Evolutionary conservation across 2,888 invertebrate genomes (phyloP).

Genomic region (Ophion costatus): DNA sequence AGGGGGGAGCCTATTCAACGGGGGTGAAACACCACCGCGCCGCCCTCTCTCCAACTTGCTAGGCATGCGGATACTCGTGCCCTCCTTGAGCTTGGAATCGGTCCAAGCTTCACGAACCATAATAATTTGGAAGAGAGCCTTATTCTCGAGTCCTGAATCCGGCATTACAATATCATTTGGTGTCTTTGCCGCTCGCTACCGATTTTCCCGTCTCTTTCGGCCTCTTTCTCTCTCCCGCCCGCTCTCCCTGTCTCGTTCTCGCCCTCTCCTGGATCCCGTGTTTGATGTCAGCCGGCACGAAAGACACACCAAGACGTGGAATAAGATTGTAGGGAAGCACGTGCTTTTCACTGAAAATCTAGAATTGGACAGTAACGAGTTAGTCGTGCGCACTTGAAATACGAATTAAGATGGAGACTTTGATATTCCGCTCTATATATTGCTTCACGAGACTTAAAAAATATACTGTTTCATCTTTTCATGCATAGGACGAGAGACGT

Average conservation of each 20-base stretch:
- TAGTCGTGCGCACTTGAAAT: constrained; percentile 14
- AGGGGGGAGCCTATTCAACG: constrained; percentile 47
- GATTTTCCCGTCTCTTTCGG: constrained; percentile 10
- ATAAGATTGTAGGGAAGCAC: constrained; percentile 18
- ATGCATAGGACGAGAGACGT: not conserved
- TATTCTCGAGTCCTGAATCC: constrained; percentile 61
- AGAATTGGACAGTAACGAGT: constrained; percentile 31
- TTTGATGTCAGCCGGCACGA: constrained; percentile 40
- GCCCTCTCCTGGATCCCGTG: constrained; percentile 3
- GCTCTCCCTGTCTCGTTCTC: constrained; percentile 9
- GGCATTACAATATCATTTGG: constrained; percentile 60
- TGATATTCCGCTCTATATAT: not conserved
- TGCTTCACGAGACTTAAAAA: too few species aligned
- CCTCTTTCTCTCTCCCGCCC: not conserved
- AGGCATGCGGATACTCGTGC: constrained; percentile 63
- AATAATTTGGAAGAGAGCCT: constrained; percentile 66
- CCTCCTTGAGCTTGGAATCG: constrained; percentile 58
- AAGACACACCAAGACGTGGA: constrained; percentile 24
- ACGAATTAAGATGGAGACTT: not conserved
- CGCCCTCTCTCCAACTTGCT: constrained; percentile 57
- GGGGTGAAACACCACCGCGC: constrained; percentile 7
- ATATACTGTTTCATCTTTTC: too few species aligned
- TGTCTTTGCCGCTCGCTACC: constrained; percentile 39
- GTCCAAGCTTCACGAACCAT: constrained; percentile 67
- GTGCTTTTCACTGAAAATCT: constrained; percentile 1